Conservation (phyloP, 1,140 invertebrate species). For the Drosophila azteca region DNA sequence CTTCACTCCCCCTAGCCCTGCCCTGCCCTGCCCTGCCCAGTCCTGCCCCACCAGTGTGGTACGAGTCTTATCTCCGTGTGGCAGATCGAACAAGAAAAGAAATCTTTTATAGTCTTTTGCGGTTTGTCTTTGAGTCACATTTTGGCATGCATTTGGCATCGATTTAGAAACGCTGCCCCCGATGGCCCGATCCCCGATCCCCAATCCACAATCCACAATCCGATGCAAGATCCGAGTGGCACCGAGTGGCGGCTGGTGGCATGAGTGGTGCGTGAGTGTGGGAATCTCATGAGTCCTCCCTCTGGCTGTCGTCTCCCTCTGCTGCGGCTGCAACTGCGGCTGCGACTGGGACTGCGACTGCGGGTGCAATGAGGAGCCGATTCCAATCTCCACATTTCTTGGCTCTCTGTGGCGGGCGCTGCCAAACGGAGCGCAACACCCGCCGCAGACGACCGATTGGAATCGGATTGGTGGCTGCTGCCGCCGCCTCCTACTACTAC, state of each 20-base stretch:
- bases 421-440: constrained; percentile 77
- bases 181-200: constrained; percentile 27
- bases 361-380: constrained; percentile 67
- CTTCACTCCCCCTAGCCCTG: constrained; percentile 29
- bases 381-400: constrained; percentile 66
- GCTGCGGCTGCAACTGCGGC: not conserved
- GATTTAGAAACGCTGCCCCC: constrained; percentile 54
- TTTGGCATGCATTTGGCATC: constrained; percentile 67
- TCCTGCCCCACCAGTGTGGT: constrained; percentile 1
- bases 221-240: constrained; percentile 42
- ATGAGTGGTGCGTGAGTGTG: constrained; percentile 68
- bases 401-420: constrained; percentile 49
- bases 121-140: constrained; percentile 73
- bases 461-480: constrained; percentile 51
- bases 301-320: constrained; percentile 9
- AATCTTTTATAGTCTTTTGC: constrained; percentile 82
- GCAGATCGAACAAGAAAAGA: constrained; percentile 73
- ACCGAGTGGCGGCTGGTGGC: constrained; percentile 30
- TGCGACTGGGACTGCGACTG: not conserved
- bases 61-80: constrained; percentile 59
- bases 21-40: not conserved
- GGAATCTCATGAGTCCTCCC: constrained; percentile 45
- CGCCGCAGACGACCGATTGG: constrained; percentile 76
- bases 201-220: constrained; percentile 36
- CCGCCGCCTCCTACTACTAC: constrained; percentile 66